Base-by-base conservation (phyloP, 2,797 vertebrate species). In the Enteromius mattozi region DNA sequence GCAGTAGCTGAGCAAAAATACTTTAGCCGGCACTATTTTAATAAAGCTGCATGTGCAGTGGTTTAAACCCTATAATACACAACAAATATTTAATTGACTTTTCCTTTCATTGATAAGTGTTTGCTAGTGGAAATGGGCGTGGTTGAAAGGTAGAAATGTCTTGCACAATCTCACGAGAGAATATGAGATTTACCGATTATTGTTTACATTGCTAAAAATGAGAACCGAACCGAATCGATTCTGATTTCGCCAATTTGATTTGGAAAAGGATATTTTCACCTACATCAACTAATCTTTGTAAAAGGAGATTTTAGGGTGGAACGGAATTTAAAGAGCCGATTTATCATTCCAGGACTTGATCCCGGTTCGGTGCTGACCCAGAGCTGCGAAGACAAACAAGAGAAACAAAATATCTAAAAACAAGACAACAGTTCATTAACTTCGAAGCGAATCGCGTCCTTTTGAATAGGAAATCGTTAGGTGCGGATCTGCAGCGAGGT, bases 151-250 rank as follows among this genome's bases (percentile, higher is more conserved):
- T 91, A 91, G 91, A 84, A 93, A 91, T 91, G 91, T 90, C 90
- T 92, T 92, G 47, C 91, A 91, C 89, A 92, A 92, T 97, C 97
- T 98, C 97, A 97, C 97, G 96, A 98, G 97, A 97, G 94, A 95
- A 94, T 90, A 91, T 96, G 97, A 95, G 96, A 95, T 97, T 96
- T 96, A 93, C 94, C 93, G 94, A 97, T 97, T 96, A 96, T 94
- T 97, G 96, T 97, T 97, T 97, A 97, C 96, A 96, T 96, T 95
- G 94, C 90, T 90, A 92, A 94, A 93, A 93, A 94, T 92, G 90
- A 92, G 92, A 94, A 95, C 95, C 94, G 95, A 96, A 97, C 96
- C 96, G 94, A 96, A 97, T 96, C 95, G 95, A 97, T 96, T 95
- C 95, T 95, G 95, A 96, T 96, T 95, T 92, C 86, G 68, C 81